Conservation (phyloP, 2,797 vertebrate genomes). For the Gymnothorax reevesii region DNA sequence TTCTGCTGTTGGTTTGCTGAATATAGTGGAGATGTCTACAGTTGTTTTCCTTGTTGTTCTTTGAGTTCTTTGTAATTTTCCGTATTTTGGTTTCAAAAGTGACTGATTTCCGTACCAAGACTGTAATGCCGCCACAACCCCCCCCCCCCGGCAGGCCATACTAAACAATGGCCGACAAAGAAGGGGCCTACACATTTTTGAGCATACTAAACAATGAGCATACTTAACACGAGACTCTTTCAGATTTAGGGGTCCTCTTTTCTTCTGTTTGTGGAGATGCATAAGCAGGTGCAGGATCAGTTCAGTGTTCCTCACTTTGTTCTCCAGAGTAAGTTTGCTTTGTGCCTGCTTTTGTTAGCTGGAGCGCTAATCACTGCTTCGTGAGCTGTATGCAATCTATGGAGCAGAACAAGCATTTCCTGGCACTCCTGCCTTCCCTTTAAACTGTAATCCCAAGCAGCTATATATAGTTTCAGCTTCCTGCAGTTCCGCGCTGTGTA, state of each 20-base stretch:
- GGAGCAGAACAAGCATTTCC: neutral
- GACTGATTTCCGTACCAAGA: too few relatives aligned
- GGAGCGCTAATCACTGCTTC: neutral
- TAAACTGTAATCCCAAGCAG: neutral
- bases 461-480: slow-evolving; percentile 7
- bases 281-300: neutral
- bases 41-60: neutral
- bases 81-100: too few relatives aligned
- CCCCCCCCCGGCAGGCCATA: too few relatives aligned
- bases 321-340: neutral
- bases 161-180: too few relatives aligned
- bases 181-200: too few relatives aligned
- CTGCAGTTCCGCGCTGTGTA: neutral
- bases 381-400: neutral
- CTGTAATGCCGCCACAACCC: too few relatives aligned
- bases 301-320: neutral
- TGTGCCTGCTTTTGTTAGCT: neutral
- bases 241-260: too few relatives aligned
- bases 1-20: neutral
- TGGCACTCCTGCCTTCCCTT: neutral
- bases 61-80: too few relatives aligned
- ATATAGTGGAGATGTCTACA: too few relatives aligned
- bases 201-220: too few relatives aligned
- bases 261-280: neutral
- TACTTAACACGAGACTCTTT: neutral